A percentile compares a stretch with the other conserved stretches of the same genome.
Evolutionary conservation across 2,113 vertebrate genomes (phyloP).

Genomic region (Apaloderma vittatum): DNA sequence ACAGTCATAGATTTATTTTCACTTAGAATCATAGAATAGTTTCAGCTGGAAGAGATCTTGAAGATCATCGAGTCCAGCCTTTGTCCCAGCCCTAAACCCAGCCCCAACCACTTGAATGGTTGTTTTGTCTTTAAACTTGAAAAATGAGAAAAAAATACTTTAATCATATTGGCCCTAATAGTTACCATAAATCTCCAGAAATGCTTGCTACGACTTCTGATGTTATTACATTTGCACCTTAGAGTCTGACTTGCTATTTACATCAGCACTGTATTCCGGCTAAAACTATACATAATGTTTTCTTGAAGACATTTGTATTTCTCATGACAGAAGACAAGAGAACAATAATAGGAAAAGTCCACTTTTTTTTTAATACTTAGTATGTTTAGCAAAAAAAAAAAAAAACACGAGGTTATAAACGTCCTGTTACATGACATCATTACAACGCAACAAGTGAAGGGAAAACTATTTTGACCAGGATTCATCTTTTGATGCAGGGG

Average conservation of each 20-base stretch:
- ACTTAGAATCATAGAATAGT: background rate
- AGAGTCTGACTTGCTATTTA: background rate
- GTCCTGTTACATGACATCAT: background rate
- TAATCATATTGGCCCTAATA: background rate
- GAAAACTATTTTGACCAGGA: background rate
- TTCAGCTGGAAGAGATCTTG: too few relatives aligned
- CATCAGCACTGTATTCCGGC: background rate
- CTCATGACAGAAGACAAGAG: slow-evolving; percentile 18
- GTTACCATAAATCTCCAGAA: background rate
- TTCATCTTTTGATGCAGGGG: background rate
- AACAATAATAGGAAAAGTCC: slow-evolving; percentile 58
- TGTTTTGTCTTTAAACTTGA: background rate
- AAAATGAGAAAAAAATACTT: background rate
- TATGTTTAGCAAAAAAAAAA: background rate
- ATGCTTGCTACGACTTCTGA: background rate
- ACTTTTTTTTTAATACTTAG: background rate
- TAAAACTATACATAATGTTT: background rate
- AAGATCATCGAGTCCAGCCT: too few relatives aligned
- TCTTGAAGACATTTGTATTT: background rate
- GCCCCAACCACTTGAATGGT: background rate
- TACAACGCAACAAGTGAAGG: background rate
- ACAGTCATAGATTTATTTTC: background rate
- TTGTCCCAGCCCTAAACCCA: too few relatives aligned
- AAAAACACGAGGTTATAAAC: background rate
- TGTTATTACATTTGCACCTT: background rate